These are phyloP conservation scores for Aphidius colemani DNA, from an alignment of 2,888 invertebrate genomes.

Conservation along the genomic window DNA sequence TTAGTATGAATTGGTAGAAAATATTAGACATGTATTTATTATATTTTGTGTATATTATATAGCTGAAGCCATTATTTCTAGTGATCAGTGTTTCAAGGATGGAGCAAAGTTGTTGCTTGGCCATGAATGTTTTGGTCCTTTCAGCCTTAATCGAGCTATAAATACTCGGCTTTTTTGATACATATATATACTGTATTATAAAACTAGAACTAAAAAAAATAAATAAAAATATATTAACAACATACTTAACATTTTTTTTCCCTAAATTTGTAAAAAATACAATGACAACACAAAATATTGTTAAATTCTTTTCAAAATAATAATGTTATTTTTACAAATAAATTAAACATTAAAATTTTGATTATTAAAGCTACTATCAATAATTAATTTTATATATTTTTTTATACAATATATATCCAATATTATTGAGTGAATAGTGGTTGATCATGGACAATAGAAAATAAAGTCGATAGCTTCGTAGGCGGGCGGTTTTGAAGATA, in stretches of 20 bases:
- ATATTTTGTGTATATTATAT: constrained; percentile 15
- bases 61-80: not conserved
- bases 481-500: constrained; percentile 45
- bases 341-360: no score
- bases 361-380: not conserved
- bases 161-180: constrained; percentile 66
- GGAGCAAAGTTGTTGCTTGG: constrained; percentile 63
- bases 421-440: not conserved
- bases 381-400: not conserved
- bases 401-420: not conserved
- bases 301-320: no score
- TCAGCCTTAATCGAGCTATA: constrained; percentile 66
- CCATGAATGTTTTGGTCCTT: constrained; percentile 64
- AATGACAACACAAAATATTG: no score
- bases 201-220: no score
- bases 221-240: no score
- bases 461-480: constrained; percentile 41
- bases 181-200: constrained; percentile 54
- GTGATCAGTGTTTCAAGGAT: constrained; percentile 23
- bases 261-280: no score
- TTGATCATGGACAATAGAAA: constrained; percentile 37
- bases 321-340: not conserved
- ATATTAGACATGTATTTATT: constrained; percentile 54
- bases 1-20: constrained; percentile 49
- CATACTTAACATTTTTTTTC: no score